A percentile compares a stretch with the other conserved stretches of the same genome.
These are phyloP conservation scores for Xenentodon cancila DNA, from an alignment of 2,797 vertebrate species.

Conservation along the genomic window DNA sequence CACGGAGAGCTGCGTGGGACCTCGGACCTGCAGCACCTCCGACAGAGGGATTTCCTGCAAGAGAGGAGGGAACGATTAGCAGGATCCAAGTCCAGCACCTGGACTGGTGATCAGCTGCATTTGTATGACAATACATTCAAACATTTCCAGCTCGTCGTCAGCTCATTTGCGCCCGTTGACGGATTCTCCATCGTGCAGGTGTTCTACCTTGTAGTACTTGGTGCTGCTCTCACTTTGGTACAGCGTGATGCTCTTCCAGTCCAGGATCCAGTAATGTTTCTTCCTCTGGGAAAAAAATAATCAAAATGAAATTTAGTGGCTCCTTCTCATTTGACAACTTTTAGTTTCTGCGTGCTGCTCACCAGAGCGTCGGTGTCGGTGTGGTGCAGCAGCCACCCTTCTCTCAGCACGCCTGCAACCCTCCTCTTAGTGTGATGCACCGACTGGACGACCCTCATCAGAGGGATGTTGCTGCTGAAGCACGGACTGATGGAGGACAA, in stretches of 20 bases:
- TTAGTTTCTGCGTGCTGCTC: slow-evolving; percentile 20
- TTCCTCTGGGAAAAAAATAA: slow-evolving; percentile 73
- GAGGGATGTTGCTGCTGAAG: slow-evolving; percentile 83
- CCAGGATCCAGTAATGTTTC: slow-evolving; percentile 84
- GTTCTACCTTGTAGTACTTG: slow-evolving; percentile 82
- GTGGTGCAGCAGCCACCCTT: slow-evolving; percentile 82
- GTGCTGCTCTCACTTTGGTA: slow-evolving; percentile 80
- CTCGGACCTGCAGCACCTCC: slow-evolving; percentile 79
- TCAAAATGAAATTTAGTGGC: not conserved
- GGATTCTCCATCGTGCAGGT: no score
- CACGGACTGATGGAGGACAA: slow-evolving; percentile 60
- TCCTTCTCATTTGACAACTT: no score
- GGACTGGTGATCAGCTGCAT: no score
- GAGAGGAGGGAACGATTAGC: not conserved
- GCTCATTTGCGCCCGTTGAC: no score
- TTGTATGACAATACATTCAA: no score
- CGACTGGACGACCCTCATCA: slow-evolving; percentile 84
- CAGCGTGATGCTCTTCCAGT: slow-evolving; percentile 80
- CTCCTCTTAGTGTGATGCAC: slow-evolving; percentile 77
- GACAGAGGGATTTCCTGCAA: slow-evolving; percentile 79
- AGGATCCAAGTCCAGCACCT: no score
- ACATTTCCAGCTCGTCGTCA: no score
- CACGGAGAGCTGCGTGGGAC: slow-evolving; percentile 53
- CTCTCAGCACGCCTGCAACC: slow-evolving; percentile 67
- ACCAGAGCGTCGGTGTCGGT: slow-evolving; percentile 80